These are phyloP conservation scores for Drosophila sp. DNA, from an alignment of 1,140 invertebrate species.

Conservation along the genomic window DNA sequence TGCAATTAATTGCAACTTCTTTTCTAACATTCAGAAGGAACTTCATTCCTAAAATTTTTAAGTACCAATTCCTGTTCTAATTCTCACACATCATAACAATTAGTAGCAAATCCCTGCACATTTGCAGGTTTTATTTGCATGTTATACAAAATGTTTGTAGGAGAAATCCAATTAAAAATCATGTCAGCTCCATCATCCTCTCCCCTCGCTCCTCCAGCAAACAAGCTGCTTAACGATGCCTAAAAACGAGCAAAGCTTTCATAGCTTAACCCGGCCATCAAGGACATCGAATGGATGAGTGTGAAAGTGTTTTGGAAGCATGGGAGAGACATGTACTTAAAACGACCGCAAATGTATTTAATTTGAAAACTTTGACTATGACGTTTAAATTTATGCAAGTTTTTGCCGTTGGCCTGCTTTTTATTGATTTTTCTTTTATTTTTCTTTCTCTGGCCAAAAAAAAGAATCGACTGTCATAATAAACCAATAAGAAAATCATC, in stretches of 20 bases:
- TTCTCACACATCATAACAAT: constrained; percentile 11
- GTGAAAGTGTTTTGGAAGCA: constrained; percentile 30
- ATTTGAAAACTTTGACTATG: constrained; percentile 50
- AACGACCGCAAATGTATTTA: constrained; percentile 50
- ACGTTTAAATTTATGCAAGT: constrained; percentile 33
- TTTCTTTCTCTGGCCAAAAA: constrained; percentile 29
- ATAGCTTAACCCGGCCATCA: constrained; percentile 34
- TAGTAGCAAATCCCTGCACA: constrained; percentile 22
- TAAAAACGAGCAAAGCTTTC: constrained; percentile 50
- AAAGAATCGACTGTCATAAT: constrained; percentile 52
- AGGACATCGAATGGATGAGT: constrained; percentile 51
- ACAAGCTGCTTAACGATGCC: constrained; percentile 36
- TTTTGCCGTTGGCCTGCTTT: background rate
- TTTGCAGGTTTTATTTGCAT: constrained; percentile 34
- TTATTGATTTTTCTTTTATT: constrained; percentile 29
- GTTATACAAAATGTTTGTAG: constrained; percentile 40
- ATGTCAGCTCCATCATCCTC: constrained; percentile 24
- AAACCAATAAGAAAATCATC: constrained; percentile 81
- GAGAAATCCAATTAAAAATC: constrained; percentile 68
- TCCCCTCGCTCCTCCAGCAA: background rate
- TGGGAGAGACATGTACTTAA: constrained; percentile 1
- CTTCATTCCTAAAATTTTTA: too few species aligned
- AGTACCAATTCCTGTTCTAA: background rate
- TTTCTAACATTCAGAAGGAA: too few species aligned
- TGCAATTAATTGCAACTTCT: too few species aligned